Conservation (phyloP, 2,797 vertebrate species). For the Hoplostethus atlanticus region DNA sequence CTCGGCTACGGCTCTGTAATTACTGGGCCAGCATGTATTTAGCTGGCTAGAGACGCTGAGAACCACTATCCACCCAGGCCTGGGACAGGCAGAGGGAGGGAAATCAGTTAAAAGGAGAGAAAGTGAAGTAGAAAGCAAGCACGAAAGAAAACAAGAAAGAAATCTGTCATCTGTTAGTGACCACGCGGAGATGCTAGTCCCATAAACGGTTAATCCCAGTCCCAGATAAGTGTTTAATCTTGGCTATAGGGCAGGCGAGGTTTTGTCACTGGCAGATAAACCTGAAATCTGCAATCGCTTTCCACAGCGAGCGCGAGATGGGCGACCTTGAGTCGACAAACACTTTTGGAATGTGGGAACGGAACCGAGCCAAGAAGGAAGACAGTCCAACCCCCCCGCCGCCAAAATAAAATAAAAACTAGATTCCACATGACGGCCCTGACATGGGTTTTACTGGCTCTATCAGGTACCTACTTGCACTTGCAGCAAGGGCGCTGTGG, state of each 20-base stretch:
- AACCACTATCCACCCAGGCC: constrained; percentile 65
- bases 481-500: constrained; percentile 19
- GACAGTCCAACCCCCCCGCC: constrained; percentile 9
- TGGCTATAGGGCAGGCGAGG: constrained; percentile 45
- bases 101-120: constrained; percentile 37
- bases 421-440: constrained; percentile 17
- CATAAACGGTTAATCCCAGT: constrained; percentile 45
- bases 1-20: constrained; percentile 78
- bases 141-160: constrained; percentile 26
- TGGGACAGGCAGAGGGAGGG: constrained; percentile 33
- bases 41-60: constrained; percentile 70
- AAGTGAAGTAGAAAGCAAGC: constrained; percentile 32
- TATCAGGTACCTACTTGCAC: constrained; percentile 42
- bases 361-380: constrained; percentile 57
- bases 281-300: constrained; percentile 60
- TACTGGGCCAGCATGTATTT: constrained; percentile 80
- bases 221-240: constrained; percentile 57
- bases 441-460: constrained; percentile 39
- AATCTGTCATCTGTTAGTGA: neutral
- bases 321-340: constrained; percentile 64
- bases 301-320: constrained; percentile 36
- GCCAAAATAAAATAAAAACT: constrained; percentile 14
- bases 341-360: constrained; percentile 72
- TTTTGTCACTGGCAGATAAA: constrained; percentile 58
- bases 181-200: constrained; percentile 27